These are phyloP conservation scores for Drosophila kikkawai DNA, from an alignment of 1,140 invertebrate species.

Conservation along the genomic window DNA sequence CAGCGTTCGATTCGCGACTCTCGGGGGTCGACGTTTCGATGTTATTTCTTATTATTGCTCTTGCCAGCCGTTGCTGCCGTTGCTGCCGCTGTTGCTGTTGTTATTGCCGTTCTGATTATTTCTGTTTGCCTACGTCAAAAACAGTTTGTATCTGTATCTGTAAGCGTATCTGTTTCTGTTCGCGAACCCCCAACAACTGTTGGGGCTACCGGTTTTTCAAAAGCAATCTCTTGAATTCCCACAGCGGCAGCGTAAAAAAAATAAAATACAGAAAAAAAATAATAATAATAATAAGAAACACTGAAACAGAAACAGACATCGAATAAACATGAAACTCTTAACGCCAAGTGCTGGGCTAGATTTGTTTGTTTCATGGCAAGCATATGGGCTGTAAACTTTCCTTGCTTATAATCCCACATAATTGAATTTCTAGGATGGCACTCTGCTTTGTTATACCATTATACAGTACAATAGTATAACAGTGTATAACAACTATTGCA, in stretches of 20 bases:
- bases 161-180: constrained; percentile 17
- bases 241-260: constrained; percentile 30
- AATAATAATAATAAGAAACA: constrained; percentile 19
- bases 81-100: constrained; percentile 1
- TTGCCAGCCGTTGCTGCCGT: constrained; percentile 4
- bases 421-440: constrained; percentile 11
- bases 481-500: background rate
- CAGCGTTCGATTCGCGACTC: constrained; percentile 45
- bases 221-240: constrained; percentile 62
- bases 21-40: constrained; percentile 46
- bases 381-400: constrained; percentile 4
- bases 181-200: constrained; percentile 39
- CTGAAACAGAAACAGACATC: constrained; percentile 26
- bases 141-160: constrained; percentile 40
- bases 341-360: constrained; percentile 26
- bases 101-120: constrained; percentile 42
- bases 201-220: constrained; percentile 50
- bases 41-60: constrained; percentile 53
- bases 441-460: constrained; percentile 1
- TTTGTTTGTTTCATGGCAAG: constrained; percentile 19
- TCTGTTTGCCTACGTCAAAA: constrained; percentile 70
- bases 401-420: constrained; percentile 5
- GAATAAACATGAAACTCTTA: constrained; percentile 35
- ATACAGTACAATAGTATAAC: background rate
- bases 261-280: constrained; percentile 12